Base-by-base conservation (phyloP, 2,888 invertebrate genomes). In the Antheraea assamensis region DNA sequence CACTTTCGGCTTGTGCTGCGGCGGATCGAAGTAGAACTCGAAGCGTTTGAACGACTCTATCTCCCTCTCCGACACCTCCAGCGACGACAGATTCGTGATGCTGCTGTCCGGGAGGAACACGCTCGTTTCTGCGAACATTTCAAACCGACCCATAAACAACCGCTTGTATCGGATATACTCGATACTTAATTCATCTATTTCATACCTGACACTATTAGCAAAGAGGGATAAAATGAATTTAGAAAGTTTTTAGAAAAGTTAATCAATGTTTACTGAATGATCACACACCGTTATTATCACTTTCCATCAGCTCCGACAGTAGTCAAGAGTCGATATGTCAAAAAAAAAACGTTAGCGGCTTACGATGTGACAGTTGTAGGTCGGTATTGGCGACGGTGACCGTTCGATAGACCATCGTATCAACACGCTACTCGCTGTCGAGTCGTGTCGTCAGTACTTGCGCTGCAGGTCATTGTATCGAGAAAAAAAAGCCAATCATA, bases 21-120 rank as follows among this genome's bases (percentile, higher is more conserved):
- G 96, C 72, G 97, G 97, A 78, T 97, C 96, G 77, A 97, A 98
- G 88, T 97, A 97, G 84, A 97, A 96, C 80, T 97, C 98, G 90
- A 97, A 98, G 30, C 98, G 96, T 89, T 98, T 98, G 92, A 98
- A 98, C 2, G 97, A 97, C 86, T 98, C 98, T 78, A 98, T 95
- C 87, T 98, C 98, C 3, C 97, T 93, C 84, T 98, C 98, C 58
- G 96, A 96, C 74, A 96, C 97, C 85, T 98, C 98, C 84, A 98
- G 95, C 64, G 97, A 96, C 27, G 97, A 97, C 78, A 97, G 95
- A 88, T 98, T 97, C 77, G 97, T 95, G 88, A 97, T 97, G 81
- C 95, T 95, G 87, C 97, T 97, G 91, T 97, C 97, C 70, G 97
- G 98, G 81, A 96, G 96, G 95, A 98, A 98, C 76, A 98, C 96